phyloP scores from a whole-genome alignment of 2,113 vertebrate genomes.

The Porphyrio hochstetteri region DNA sequence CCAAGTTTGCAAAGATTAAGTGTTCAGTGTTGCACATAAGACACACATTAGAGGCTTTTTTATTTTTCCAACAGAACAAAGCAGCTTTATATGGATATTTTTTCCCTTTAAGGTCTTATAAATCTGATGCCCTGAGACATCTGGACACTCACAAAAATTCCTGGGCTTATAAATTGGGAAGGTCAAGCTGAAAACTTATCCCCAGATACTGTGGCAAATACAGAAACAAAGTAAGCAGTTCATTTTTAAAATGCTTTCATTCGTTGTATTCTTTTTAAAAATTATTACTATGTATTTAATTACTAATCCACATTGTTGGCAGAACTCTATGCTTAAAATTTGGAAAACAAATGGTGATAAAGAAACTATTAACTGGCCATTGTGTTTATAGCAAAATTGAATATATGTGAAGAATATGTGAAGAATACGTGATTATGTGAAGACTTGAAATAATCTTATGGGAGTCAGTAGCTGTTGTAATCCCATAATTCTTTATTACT shows the following conservation, averaged over 20 bases:
- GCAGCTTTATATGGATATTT: not conserved
- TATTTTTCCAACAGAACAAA: not conserved
- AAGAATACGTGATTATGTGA: not conserved
- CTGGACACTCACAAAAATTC: not conserved
- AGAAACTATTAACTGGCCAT: not conserved
- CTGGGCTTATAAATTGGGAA: not conserved
- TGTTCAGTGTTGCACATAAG: not conserved
- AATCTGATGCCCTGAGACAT: not conserved
- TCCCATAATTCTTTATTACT: not conserved
- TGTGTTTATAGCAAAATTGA: not conserved
- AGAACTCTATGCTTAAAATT: not conserved
- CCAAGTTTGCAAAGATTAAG: not conserved
- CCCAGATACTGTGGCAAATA: not conserved
- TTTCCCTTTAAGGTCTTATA: not conserved
- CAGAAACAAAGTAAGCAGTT: not conserved
- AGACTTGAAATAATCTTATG: not conserved
- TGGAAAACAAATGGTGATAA: not conserved
- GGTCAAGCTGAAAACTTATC: not conserved
- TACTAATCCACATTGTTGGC: not conserved
- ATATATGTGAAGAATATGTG: not conserved
- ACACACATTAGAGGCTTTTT: not conserved
- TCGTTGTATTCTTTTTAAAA: not conserved
- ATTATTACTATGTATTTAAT: not conserved
- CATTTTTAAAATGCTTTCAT: not conserved
- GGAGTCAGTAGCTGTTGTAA: not conserved